Evolutionary conservation across 2,113 vertebrate species (phyloP).

Genomic region (Chionodraco myersi): DNA sequence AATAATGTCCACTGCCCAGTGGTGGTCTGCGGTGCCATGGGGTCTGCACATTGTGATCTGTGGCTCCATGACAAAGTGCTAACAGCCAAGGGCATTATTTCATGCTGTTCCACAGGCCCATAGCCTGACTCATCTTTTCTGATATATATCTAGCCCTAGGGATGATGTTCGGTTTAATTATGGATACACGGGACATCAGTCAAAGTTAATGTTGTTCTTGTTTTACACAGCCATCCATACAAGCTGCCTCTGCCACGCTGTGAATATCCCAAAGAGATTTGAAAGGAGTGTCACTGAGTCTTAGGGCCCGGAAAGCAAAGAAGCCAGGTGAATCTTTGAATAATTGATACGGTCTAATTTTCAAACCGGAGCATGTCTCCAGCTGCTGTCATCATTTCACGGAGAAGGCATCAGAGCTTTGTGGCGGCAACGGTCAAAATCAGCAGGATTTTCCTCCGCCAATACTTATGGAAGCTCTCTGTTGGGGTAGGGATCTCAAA

Average conservation of each 20-base stretch:
- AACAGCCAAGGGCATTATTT: conserved; percentile 73
- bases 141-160: conserved; percentile 62
- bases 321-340: conserved; percentile 67
- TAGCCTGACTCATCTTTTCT: conserved; percentile 66
- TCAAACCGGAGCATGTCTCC: conserved; percentile 48
- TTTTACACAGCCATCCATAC: conserved; percentile 64
- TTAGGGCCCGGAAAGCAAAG: conserved; percentile 45
- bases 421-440: conserved; percentile 42
- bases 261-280: conserved; percentile 48
- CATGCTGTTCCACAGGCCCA: conserved; percentile 59
- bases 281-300: conserved; percentile 23
- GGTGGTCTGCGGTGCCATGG: conserved; percentile 69
- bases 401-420: conserved; percentile 52
- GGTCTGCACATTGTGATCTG: conserved; percentile 66
- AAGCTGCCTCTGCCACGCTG: conserved; percentile 24
- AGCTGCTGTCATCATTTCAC: conserved; percentile 65
- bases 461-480: conserved; percentile 32
- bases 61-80: conserved; percentile 56
- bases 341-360: conserved; percentile 70
- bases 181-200: conserved; percentile 66
- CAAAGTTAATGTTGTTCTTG: conserved; percentile 70
- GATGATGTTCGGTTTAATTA: conserved; percentile 78
- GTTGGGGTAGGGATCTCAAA: conserved; percentile 59
- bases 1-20: conserved; percentile 70
- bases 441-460: conserved; percentile 28